These are phyloP conservation scores for Lerista edwardsae DNA, from an alignment of 2,797 vertebrate genomes.

Conservation along the genomic window DNA sequence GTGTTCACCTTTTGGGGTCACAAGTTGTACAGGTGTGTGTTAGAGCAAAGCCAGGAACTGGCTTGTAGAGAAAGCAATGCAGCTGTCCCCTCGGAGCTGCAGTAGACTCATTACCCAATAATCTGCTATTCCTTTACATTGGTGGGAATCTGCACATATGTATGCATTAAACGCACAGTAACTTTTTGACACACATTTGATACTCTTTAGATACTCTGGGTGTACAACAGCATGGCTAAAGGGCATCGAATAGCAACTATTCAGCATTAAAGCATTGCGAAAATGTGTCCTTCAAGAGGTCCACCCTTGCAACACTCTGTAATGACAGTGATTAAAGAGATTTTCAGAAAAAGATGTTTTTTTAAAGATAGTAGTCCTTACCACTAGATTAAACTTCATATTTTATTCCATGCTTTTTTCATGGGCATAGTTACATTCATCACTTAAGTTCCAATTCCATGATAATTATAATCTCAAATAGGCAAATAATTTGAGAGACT, in stretches of 20 bases:
- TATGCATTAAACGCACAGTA: too few relatives aligned
- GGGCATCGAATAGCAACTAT: too few relatives aligned
- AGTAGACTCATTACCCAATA: too few relatives aligned
- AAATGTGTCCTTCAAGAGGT: not conserved
- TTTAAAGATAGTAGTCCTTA: not conserved
- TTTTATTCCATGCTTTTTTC: not conserved
- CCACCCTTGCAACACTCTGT: not conserved
- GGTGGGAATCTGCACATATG: not conserved
- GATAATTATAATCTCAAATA: too few relatives aligned
- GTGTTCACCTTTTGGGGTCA: not conserved
- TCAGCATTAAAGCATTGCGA: not conserved
- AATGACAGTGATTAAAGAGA: not conserved
- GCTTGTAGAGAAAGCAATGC: too few relatives aligned
- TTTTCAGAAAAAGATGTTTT: not conserved
- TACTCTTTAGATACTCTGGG: too few relatives aligned
- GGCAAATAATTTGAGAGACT: too few relatives aligned
- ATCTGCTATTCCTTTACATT: too few relatives aligned
- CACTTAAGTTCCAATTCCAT: too few relatives aligned
- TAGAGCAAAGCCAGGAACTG: not conserved
- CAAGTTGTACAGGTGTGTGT: not conserved
- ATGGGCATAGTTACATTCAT: not conserved
- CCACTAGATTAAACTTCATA: not conserved
- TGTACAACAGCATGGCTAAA: not conserved
- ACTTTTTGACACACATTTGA: too few relatives aligned
- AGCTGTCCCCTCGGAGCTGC: too few relatives aligned